Percentiles rank a stretch among this genome's conserved stretches.
phyloP scores from a whole-genome alignment of 1,140 invertebrate genomes.

The Lerema accius region DNA sequence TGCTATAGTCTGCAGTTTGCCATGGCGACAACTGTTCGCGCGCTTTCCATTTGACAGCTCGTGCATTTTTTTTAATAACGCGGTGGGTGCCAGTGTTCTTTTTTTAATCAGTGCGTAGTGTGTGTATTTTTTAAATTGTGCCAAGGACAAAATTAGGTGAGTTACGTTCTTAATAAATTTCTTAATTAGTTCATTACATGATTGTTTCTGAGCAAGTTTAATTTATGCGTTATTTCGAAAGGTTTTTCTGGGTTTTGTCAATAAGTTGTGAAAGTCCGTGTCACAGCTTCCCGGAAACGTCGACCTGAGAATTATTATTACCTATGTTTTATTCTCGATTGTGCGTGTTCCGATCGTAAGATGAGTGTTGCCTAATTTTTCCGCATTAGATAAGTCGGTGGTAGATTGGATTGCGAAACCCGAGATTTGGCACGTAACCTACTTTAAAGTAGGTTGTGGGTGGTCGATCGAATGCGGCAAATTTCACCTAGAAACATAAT shows the following conservation, averaged over 20 bases:
- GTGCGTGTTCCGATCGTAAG: conserved; percentile 26
- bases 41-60: conserved; percentile 58
- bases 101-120: conserved; percentile 37
- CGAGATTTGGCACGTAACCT: conserved; percentile 39
- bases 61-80: conserved; percentile 46
- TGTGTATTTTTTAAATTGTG: conserved; percentile 39
- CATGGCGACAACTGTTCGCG: conserved; percentile 59
- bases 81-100: conserved; percentile 52
- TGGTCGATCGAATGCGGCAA: conserved; percentile 27
- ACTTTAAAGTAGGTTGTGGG: conserved; percentile 33
- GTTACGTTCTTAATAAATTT: conserved; percentile 35
- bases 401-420: conserved; percentile 36
- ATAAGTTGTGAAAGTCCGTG: conserved; percentile 46
- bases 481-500: conserved; percentile 29
- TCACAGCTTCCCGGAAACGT: conserved; percentile 42
- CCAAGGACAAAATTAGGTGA: conserved; percentile 48
- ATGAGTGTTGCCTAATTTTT: conserved; percentile 40
- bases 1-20: conserved; percentile 60
- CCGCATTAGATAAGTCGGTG: conserved; percentile 39
- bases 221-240: conserved; percentile 45
- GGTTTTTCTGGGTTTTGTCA: conserved; percentile 47
- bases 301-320: conserved; percentile 16
- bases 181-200: conserved; percentile 41
- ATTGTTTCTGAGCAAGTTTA: conserved; percentile 40
- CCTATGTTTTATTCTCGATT: conserved; percentile 21